Evolutionary conservation across 2,888 invertebrate genomes (phyloP), one percentile per base, ranked within the genome.

Genomic region (Rhagonycha lutea): DNA sequence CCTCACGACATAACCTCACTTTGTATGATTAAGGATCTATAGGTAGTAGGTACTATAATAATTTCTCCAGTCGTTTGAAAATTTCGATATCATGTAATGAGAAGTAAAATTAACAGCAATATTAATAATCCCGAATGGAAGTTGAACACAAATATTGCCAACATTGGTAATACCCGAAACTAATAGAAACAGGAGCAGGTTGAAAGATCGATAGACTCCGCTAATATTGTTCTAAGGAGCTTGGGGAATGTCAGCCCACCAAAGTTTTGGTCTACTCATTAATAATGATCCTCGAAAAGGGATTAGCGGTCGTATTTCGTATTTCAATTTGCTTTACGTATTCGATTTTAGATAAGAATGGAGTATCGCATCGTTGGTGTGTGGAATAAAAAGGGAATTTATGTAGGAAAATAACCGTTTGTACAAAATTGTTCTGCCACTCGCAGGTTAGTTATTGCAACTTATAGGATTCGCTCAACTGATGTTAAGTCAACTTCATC

Each of bases 201-300:
- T 72, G 72, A 78, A 73, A 32, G 82, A 83, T 83, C 82, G 80
- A 83, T 83, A 82, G 77, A 78, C 79, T 79, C 79, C 79, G 81
- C 81, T 82, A 82, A 82, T 83, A 82, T 82, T 82, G 81, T 82
- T 81, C 76, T 79, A 81, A 80, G 78, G 78, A 82, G 79, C 80
- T 80, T 76, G 80, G 79, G 81, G 79, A 80, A 82, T 79, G 83
- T 81, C 82, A 81, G 82, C 78, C 79, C 79, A 78, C 80, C 76
- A 79, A 83, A 83, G 81, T 82, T 83, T 83, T 79, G 82, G 81
- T 82, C 82, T 79, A 77, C 82, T 82, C 84, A 84, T 84, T 84
- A 84, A 83, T 84, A 84, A 83, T 83, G 82, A 82, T 80, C 80
- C 83, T 83, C 79, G 81, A 80, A 83, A 81, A 83, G 81, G 83